Evolutionary conservation across 2,888 invertebrate species (phyloP).

Genomic region (Orchesella flavescens): DNA sequence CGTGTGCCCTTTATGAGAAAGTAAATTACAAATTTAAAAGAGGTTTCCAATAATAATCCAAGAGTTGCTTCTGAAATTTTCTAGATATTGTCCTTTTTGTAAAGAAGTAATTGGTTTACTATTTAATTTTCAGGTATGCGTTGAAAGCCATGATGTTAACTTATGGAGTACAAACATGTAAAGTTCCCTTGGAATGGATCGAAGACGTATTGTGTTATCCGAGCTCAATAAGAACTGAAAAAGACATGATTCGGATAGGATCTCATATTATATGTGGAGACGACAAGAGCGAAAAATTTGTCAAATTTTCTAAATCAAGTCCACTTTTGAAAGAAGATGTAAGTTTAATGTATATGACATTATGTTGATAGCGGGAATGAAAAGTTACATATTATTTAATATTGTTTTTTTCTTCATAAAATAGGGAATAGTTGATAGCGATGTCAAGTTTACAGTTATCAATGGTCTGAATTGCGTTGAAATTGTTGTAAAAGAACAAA

Average conservation of each 20-base stretch:
- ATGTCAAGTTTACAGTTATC: conserved; percentile 31
- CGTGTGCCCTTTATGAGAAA: conserved; percentile 63
- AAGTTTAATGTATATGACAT: background rate
- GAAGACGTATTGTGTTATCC: conserved; percentile 32
- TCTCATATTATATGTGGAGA: conserved; percentile 32
- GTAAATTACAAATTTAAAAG: conserved; percentile 45
- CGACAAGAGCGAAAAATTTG: conserved; percentile 18
- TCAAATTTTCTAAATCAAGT: conserved; percentile 48
- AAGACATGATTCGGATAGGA: conserved; percentile 38
- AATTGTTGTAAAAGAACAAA: conserved; percentile 22
- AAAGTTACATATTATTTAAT: no score
- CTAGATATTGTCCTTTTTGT: no score
- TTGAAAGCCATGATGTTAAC: conserved; percentile 78
- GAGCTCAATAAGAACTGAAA: background rate
- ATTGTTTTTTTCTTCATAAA: no score
- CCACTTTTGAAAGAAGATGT: conserved; percentile 2
- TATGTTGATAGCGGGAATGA: no score
- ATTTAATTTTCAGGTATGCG: conserved; percentile 77
- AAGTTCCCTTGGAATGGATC: conserved; percentile 75
- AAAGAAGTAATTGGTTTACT: no score
- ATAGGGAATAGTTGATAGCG: conserved; percentile 10
- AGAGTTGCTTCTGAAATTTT: background rate
- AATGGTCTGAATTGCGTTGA: conserved; percentile 30
- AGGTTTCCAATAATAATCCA: background rate
- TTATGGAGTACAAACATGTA: conserved; percentile 78